A percentile compares a stretch with the other conserved stretches of the same genome.
phyloP scores from a whole-genome alignment of 1,140 invertebrate species.

The Steinernema feltiae region DNA sequence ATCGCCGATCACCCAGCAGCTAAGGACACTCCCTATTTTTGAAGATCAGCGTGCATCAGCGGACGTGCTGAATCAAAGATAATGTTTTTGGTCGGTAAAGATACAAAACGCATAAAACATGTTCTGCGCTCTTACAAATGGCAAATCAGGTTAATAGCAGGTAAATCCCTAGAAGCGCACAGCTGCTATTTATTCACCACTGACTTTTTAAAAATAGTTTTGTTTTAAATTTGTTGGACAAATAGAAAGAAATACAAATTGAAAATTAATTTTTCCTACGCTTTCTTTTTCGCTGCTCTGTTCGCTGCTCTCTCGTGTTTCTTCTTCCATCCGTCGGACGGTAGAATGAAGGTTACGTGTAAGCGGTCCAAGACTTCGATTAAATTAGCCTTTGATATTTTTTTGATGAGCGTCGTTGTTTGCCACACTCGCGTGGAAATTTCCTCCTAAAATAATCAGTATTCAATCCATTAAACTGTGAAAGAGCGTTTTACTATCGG shows the following conservation, averaged over 20 bases:
- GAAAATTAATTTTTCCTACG: neutral
- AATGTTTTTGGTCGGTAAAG: too few species aligned
- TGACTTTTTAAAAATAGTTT: too few species aligned
- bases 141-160: too few species aligned
- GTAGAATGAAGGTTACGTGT: conserved; percentile 12
- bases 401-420: neutral
- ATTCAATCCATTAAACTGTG: neutral
- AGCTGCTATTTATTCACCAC: too few species aligned
- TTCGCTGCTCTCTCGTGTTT: conserved; percentile 10
- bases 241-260: neutral
- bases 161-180: too few species aligned
- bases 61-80: too few species aligned
- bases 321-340: conserved; percentile 18
- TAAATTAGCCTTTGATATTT: neutral
- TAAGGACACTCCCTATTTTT: neutral
- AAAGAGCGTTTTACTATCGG: neutral
- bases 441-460: conserved; percentile 5
- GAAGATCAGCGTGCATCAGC: too few species aligned
- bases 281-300: neutral
- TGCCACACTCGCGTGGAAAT: neutral
- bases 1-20: neutral
- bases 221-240: too few species aligned
- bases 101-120: too few species aligned
- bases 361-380: conserved; percentile 16
- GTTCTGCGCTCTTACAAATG: too few species aligned